Conservation (phyloP, 1,140 invertebrate species). For the Caenorhabditis inopinata region DNA sequence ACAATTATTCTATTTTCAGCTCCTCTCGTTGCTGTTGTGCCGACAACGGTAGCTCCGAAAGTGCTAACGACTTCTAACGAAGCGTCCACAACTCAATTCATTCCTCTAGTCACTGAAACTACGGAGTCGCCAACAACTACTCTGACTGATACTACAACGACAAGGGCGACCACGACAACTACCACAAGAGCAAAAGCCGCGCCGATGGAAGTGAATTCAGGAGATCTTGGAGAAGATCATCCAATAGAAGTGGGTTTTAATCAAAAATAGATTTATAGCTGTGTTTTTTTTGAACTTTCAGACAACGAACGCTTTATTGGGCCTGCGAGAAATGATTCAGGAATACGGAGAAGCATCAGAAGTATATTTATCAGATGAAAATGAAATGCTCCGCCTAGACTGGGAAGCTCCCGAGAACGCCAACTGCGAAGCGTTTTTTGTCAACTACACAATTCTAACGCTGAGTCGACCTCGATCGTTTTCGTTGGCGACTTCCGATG, state of each 20-base stretch:
- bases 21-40: background rate
- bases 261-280: too few relatives aligned
- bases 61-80: background rate
- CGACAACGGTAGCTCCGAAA: background rate
- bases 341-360: constrained; percentile 33
- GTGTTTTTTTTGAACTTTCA: background rate
- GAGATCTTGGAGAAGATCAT: constrained; percentile 25
- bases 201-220: background rate
- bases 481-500: constrained; percentile 39
- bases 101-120: constrained; percentile 28
- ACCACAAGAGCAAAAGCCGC: constrained; percentile 23
- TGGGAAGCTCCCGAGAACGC: constrained; percentile 58
- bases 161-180: constrained; percentile 21
- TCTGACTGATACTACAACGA: constrained; percentile 15
- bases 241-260: constrained; percentile 23
- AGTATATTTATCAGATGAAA: constrained; percentile 26
- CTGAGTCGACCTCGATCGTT: constrained; percentile 37
- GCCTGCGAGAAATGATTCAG: background rate
- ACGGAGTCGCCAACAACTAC: constrained; percentile 12
- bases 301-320: background rate
- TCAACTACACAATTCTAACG: constrained; percentile 56
- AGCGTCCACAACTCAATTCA: constrained; percentile 29
- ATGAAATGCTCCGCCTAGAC: constrained; percentile 45
- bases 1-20: background rate
- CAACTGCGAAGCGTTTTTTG: constrained; percentile 56